Percentiles rank a stretch among this genome's conserved stretches.
phyloP scores from a whole-genome alignment of 1,140 invertebrate species.

The Drosophila melanogaster region DNA sequence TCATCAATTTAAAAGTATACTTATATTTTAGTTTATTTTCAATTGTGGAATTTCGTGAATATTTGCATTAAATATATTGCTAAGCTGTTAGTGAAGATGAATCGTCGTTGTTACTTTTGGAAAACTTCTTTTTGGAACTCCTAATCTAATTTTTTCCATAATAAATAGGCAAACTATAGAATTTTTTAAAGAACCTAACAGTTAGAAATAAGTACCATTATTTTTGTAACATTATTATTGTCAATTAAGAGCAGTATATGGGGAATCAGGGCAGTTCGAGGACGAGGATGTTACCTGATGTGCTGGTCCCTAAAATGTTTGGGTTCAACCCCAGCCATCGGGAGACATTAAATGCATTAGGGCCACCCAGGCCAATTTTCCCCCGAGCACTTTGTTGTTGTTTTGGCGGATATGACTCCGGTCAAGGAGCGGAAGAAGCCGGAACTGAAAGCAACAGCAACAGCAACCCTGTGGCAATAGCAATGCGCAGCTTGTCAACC shows the following conservation, averaged over 20 bases:
- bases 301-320: neutral
- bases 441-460: constrained; percentile 13
- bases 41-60: no score
- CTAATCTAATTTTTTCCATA: no score
- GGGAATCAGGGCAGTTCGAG: no score
- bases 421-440: constrained; percentile 43
- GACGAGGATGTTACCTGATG: constrained; percentile 21
- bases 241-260: neutral
- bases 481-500: constrained; percentile 71
- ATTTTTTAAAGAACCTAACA: no score
- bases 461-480: constrained; percentile 32
- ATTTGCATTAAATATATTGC: no score
- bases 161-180: no score
- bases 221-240: neutral
- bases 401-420: constrained; percentile 43
- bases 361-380: constrained; percentile 16
- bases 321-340: constrained; percentile 14
- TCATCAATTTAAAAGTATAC: no score
- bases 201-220: no score
- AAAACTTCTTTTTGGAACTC: no score
- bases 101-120: no score
- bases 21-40: no score
- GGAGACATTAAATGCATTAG: constrained; percentile 38
- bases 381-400: neutral
- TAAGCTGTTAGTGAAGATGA: no score